Base-by-base conservation (phyloP, 2,888 invertebrate genomes). In the Protophormia terraenovae region DNA sequence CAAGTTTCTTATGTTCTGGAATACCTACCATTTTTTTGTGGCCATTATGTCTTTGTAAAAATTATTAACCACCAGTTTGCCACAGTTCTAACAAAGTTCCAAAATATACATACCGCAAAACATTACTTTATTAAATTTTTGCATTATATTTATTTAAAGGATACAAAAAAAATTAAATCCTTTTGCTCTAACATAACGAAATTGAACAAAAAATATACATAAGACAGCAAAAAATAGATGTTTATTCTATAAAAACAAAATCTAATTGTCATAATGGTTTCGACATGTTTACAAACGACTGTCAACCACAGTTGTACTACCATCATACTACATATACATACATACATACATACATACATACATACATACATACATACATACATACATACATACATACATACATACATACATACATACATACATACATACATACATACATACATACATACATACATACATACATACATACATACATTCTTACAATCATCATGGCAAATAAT, bases 251-350 rank as follows among this genome's bases (percentile, higher is more conserved):
- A 80, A 76, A 82, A 67, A 67, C 55, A 85, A 71, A 85, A 85
- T 85, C 78, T 85, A 85, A 85, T 85, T 85, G 84, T 85, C 84
- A 82, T 85, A 85, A 85, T 82, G 84, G 84, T 82, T 85, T 85
- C 84, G 84, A 85, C 84, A 85, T 85, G 84, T 85, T 85, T 85
- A 85, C 84, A 85, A 85, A 85, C 67, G 84, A 82, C 81, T 85
- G 84, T 85, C 84, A 85, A 82, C 84, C 78, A 78, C 84, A 85
- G 84, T 81, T 82, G 67, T 67, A 77, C 32, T 19, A 73, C 35
- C 69, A 85, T 82, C 67, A 66, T 76, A 12, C 71, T n/a, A 32
- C 10, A 41, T n/a, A 62, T 35, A 71, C n/a, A 75, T 53, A 53
- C 27, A 16, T 16, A 45, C 2, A 12, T 16, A 45, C 45, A 45